Base-by-base conservation (phyloP, 2,888 invertebrate genomes). In the Drymonia ruficornis region DNA sequence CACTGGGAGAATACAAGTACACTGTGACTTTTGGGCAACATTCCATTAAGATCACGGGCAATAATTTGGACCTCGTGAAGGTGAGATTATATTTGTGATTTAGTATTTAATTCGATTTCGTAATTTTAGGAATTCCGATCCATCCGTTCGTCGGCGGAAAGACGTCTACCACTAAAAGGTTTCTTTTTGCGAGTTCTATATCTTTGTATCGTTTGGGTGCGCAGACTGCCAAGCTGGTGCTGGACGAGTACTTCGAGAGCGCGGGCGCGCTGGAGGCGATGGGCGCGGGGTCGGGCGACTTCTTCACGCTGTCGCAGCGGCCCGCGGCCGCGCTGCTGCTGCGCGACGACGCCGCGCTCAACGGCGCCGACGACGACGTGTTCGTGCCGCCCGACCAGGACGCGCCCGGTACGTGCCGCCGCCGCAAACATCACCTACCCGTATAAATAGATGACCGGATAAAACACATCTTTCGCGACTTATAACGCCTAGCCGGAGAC, bases 1-100 rank as follows among this genome's bases (percentile, higher is more conserved):
- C 95, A 72, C 93, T 97, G 79, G 96, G 96, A 79, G 97, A 98
- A 93, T 98, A 96, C 88, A 97, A 96, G 87, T 97, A 97, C 87
- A 97, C 97, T 65, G 97, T 98, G 67, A 95, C 95, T 74, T 95
- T 97, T 78, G 97, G 97, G 66, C 95, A 95, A 83, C 96, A 96
- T 88, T 95, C 96, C 77, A 94, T 98, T 76, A 97, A 96, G 93
- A 96, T 98, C 75, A 97, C 96, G 59, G 97, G 98, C 54, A 95
- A 95, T 76, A 96, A 97, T 88, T 94, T 97, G 81, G 97, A 97
- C 89, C 94, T 97, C 80, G 97, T 98, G 72, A 95, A 96, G 93
- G 97, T 97, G 67, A 71, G 29, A 2, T n/a, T 43, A 34, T 29
- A 43, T 45, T 19, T 11, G 28, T 8, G 31, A 0, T 8, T 31